Conservation (phyloP, 2,888 invertebrate genomes). For the Eilema griseolum region DNA sequence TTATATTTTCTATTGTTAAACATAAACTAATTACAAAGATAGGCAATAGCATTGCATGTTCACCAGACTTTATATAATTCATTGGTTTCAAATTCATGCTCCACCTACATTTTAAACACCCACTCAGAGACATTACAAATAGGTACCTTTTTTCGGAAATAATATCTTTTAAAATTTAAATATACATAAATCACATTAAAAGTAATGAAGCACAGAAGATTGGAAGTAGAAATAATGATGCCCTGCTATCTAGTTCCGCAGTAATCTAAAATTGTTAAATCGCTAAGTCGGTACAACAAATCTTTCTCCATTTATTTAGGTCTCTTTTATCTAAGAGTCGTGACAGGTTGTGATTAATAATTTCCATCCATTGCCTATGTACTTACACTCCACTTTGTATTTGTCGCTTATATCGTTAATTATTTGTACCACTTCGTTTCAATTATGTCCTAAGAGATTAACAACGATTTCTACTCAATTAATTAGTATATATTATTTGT, state of each 20-base stretch:
- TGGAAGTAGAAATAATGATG: constrained; percentile 18
- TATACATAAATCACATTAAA: constrained; percentile 12
- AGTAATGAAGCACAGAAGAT: constrained; percentile 12
- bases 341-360: constrained; percentile 51
- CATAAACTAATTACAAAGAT: too few species aligned
- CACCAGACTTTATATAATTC: not conserved
- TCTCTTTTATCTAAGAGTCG: constrained; percentile 46
- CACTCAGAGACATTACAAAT: not conserved
- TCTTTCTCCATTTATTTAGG: constrained; percentile 46
- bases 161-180: not conserved
- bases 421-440: constrained; percentile 49
- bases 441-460: constrained; percentile 46
- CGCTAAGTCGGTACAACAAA: constrained; percentile 46
- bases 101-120: not conserved
- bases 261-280: constrained; percentile 46
- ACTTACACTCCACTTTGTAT: constrained; percentile 51
- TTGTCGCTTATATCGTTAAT: constrained; percentile 53
- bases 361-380: constrained; percentile 49
- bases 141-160: not conserved
- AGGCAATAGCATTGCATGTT: too few species aligned
- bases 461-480: constrained; percentile 42
- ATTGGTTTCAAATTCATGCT: not conserved
- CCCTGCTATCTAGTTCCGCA: constrained; percentile 24
- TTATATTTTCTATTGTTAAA: too few species aligned
- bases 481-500: constrained; percentile 31